Base-by-base conservation (phyloP, 2,113 vertebrate species). In the Etheostoma cragini region DNA sequence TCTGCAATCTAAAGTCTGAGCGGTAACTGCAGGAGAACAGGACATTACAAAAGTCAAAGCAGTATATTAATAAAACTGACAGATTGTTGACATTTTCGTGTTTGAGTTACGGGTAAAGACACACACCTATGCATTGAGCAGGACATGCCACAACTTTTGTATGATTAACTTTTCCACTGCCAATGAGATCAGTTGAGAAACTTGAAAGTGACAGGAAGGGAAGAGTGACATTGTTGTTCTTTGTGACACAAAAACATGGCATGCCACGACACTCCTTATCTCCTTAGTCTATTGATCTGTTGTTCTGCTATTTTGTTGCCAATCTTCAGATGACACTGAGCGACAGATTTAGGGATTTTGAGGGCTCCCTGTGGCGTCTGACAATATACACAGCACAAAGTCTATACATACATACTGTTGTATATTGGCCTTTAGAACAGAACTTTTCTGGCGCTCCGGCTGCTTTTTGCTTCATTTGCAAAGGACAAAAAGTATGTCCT, bases 201-300 rank as follows among this genome's bases (percentile, higher is more conserved):
- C 22, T 42, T 64, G 5, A 71, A 19, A 65, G 47, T 24, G 45
- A 68, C 21, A 24, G 45, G 69, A 56, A 75, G 50, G 22, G 19
- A 61, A 73, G 19, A 47, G 26, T 33, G 30, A 60, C 72, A 38
- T n/a, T 74, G 47, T 58, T 46, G 53, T 57, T 64, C 45, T 67
- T 71, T 58, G 46, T 26, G 30, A 69, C 56, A 53, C 16, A 74
- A 54, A 73, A 80, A 62, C 24, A 6, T 49, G 53, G 33, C 8
- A 14, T 7, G 0, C 30, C 19, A n/a, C 64, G 24, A 8, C 21
- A 3, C 38, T 30, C 30, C 10, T 47, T 30, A 53, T 8, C 46
- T 53, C 35, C 22, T 19, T 22, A 50, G 77, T 80, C 79, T 78
- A 62, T 72, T 80, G 62, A 77, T 82, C 58, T 75, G 71, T 79